Percentiles rank a stretch among this genome's conserved stretches.
Evolutionary conservation across 2,113 vertebrate genomes (phyloP).

Genomic region (Chaetorhynchus papuensis): DNA sequence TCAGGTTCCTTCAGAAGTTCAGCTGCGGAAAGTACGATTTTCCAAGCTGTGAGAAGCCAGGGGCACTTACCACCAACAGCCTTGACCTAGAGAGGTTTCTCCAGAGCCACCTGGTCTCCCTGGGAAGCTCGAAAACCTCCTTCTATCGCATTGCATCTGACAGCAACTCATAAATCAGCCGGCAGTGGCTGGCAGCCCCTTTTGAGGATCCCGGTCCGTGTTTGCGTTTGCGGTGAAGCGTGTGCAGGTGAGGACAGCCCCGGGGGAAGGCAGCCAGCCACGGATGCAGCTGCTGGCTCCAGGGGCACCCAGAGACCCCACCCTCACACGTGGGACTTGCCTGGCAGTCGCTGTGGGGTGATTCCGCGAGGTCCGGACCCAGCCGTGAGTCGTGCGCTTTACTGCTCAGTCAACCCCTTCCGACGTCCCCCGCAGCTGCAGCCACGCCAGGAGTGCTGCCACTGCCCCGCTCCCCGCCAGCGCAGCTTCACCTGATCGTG

Average conservation of each 20-base stretch:
- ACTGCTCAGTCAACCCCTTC: background rate
- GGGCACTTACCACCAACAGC: background rate
- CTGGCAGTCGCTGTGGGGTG: fast-evolving
- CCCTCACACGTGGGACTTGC: fast-evolving
- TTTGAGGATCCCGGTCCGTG: background rate
- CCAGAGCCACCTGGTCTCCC: constrained; percentile 27
- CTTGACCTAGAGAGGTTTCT: background rate
- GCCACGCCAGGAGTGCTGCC: fast-evolving
- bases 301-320: background rate
- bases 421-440: fast-evolving
- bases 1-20: constrained; percentile 11
- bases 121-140: background rate
- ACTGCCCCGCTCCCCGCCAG: background rate
- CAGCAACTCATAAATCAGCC: constrained; percentile 35
- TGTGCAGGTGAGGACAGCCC: constrained; percentile 7
- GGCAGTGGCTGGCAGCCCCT: background rate
- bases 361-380: background rate
- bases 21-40: background rate
- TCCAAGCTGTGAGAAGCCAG: background rate
- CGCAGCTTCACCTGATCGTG: fast-evolving
- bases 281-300: background rate
- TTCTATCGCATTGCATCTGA: background rate
- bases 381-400: background rate
- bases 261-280: background rate
- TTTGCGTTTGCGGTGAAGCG: background rate